Evolutionary conservation across 2,888 invertebrate species (phyloP), one percentile per base, ranked within the genome.

Genomic region (Thecocarcelia acutangulata): DNA sequence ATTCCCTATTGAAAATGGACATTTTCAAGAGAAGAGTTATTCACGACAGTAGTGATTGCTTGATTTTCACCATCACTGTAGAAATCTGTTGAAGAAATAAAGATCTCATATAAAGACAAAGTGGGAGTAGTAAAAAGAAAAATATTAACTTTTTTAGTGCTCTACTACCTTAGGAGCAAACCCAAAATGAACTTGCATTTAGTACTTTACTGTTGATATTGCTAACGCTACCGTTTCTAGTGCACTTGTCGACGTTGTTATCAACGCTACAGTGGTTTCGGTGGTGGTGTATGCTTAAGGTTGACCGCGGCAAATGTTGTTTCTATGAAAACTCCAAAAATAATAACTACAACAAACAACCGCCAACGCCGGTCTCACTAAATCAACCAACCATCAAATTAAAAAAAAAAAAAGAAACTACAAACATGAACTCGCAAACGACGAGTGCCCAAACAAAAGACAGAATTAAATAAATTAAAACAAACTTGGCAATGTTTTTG

Each of bases 321-420:
- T 76, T 76, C n/a, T 56, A 50, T 68, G 17, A 70, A 61, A 75
- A 70, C 46, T 50, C 81, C 77, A 33, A 69, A 82, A 81, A 81
- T 46, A 52, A 42, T 3, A 46, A 37, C 37, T 19, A 75, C 54
- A 54, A 46, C 19, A 56, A 37, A 72, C 63, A 58, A 78, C 78
- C 82, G 82, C 82, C 82, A 78, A 82, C 82, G 78, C 82, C 82
- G 82, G 82, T 82, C 82, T 82, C 74, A 74, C 82, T 68, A 50
- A 78, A 78, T 74, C 80, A 80, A 46, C 80, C 80, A 80, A 80
- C 63, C 77, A 78, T 58, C 70, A 66, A 73, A 76, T 63, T 19
- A 44, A 64, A 33, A 46, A 76, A 33, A 54, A 40, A 42, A 76
- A 56, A 48, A 59, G 58, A 15, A 15, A 44, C 12, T 37, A 64